phyloP scores from a whole-genome alignment of 2,113 vertebrate genomes.

The Brachyistius frenatus region DNA sequence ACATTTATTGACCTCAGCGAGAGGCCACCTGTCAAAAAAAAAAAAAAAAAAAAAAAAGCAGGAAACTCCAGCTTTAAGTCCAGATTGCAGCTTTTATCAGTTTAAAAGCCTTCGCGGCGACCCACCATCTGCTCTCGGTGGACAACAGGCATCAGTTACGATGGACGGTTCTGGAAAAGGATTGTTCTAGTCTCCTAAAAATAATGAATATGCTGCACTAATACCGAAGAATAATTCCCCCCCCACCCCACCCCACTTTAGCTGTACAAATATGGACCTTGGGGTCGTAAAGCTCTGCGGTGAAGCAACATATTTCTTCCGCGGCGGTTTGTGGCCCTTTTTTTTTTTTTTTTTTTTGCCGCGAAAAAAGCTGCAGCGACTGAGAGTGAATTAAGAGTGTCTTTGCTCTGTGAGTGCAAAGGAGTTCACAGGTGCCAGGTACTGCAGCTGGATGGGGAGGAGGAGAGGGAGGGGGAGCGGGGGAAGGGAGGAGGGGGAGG shows the following conservation, averaged over 20 bases:
- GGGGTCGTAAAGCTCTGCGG: conserved; percentile 13
- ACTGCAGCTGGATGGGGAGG: conserved; percentile 77
- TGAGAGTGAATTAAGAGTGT: conserved; percentile 54
- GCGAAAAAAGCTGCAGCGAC: conserved; percentile 20
- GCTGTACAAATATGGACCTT: conserved; percentile 32
- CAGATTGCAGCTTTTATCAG: conserved; percentile 35
- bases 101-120: conserved; percentile 49
- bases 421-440: conserved; percentile 85
- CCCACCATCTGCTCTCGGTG: conserved; percentile 2
- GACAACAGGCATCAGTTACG: conserved; percentile 27
- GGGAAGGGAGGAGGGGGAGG: conserved; percentile 12
- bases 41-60: neutral
- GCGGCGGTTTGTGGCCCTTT: conserved; percentile 21
- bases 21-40: conserved; percentile 40
- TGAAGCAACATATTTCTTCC: conserved; percentile 36
- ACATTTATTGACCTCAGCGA: conserved; percentile 38
- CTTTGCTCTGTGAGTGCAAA: conserved; percentile 65
- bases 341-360: neutral
- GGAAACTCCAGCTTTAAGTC: conserved; percentile 33
- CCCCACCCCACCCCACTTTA: conserved; percentile 10
- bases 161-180: conserved; percentile 21
- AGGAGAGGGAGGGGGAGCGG: conserved; percentile 31
- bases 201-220: conserved; percentile 46
- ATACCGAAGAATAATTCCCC: conserved; percentile 23
- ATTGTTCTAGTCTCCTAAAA: conserved; percentile 43